Conservation (phyloP, 2,797 vertebrate genomes). For the Acanthiza pusilla region DNA sequence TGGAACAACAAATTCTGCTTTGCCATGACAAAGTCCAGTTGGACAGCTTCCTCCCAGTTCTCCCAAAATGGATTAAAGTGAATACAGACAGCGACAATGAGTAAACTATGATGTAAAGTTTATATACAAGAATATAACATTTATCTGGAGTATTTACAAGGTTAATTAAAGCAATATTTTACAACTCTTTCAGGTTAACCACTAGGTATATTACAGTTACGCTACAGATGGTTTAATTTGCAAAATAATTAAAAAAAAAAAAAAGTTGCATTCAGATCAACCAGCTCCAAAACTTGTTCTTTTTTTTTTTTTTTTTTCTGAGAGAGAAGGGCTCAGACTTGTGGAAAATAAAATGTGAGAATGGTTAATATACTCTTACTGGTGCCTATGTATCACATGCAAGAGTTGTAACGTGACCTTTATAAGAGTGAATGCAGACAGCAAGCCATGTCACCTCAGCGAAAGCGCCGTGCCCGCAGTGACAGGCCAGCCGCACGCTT, state of each 20-base stretch:
- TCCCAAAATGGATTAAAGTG: background rate
- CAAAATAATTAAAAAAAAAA: slow-evolving; percentile 53
- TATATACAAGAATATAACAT: slow-evolving; percentile 84
- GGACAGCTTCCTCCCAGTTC: background rate
- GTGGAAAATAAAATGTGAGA: slow-evolving; percentile 44
- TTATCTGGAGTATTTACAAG: slow-evolving; percentile 83
- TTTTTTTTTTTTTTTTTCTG: background rate
- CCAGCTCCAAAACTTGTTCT: slow-evolving; percentile 32
- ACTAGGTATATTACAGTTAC: slow-evolving; percentile 77
- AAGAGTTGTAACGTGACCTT: slow-evolving; percentile 3
- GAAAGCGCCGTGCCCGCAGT: background rate
- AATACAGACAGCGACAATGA: slow-evolving; percentile 28
- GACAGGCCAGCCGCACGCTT: background rate
- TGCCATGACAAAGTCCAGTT: background rate
- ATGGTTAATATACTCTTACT: slow-evolving; percentile 57
- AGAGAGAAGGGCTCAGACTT: slow-evolving; percentile 13
- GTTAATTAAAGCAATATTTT: slow-evolving; percentile 82
- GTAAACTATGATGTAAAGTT: slow-evolving; percentile 71
- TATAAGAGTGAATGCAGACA: background rate
- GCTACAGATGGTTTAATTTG: slow-evolving; percentile 69
- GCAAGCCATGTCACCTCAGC: background rate
- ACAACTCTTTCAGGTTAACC: slow-evolving; percentile 76
- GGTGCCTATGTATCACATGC: slow-evolving; percentile 54
- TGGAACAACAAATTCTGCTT: background rate
- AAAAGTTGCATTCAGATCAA: slow-evolving; percentile 44